phyloP scores from a whole-genome alignment of 2,797 vertebrate species.

The Onychomys leucogaster region DNA sequence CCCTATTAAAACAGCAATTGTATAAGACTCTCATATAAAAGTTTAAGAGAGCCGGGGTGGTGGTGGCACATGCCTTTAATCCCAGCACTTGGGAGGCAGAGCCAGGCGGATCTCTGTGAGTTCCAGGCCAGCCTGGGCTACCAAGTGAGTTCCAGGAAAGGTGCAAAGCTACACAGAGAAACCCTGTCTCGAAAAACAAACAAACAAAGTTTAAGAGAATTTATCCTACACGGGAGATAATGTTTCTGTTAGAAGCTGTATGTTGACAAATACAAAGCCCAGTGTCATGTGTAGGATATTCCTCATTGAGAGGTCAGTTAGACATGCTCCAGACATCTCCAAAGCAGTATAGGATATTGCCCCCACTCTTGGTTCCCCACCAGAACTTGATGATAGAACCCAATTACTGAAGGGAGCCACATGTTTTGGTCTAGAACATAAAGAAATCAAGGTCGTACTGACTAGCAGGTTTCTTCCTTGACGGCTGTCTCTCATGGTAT shows the following conservation, averaged over 20 bases:
- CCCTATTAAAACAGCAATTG: too few species aligned
- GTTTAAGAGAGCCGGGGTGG: not conserved
- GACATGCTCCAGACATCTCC: not conserved
- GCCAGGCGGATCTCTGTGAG: too few species aligned
- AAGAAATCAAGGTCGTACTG: not conserved
- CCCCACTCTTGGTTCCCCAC: not conserved
- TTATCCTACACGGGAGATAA: not conserved
- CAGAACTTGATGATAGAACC: not conserved
- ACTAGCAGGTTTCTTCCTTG: not conserved
- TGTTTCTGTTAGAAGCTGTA: not conserved
- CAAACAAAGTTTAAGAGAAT: not conserved
- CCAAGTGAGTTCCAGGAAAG: too few species aligned
- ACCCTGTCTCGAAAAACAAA: too few species aligned
- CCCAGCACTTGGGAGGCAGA: too few species aligned
- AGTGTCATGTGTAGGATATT: not conserved
- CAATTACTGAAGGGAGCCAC: not conserved
- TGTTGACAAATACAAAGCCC: not conserved
- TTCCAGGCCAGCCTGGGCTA: too few species aligned
- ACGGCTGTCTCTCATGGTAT: not conserved
- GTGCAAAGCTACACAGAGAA: too few species aligned
- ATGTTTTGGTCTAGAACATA: not conserved
- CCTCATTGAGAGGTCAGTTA: not conserved
- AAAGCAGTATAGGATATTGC: not conserved
- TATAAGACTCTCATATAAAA: not conserved
- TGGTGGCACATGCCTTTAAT: too few species aligned